Percentiles rank a stretch among this genome's conserved stretches.
These are phyloP conservation scores for Noctuana brunneofusca DNA, from an alignment of 2,888 invertebrate species.

Conservation along the genomic window DNA sequence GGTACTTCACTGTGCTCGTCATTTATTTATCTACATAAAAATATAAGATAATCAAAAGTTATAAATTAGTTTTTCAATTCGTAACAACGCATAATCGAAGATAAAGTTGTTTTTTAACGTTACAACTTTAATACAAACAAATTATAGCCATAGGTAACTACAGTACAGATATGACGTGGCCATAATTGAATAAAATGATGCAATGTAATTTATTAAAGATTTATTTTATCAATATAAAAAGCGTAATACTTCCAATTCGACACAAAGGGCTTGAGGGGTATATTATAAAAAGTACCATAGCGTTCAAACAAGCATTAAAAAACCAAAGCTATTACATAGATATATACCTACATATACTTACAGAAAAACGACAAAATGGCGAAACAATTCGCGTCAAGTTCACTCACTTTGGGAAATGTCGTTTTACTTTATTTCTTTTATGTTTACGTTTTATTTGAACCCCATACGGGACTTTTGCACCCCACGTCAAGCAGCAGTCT, in stretches of 20 bases:
- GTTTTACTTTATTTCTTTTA: constrained; percentile 49
- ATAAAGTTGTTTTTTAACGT: too few species aligned
- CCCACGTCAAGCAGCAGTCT: constrained; percentile 72
- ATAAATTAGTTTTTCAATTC: too few species aligned
- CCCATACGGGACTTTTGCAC: constrained; percentile 61
- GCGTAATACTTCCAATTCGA: neutral
- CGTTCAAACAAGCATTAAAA: constrained; percentile 6
- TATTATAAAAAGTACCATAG: neutral
- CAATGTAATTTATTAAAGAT: too few species aligned
- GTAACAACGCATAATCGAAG: too few species aligned
- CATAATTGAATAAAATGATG: too few species aligned
- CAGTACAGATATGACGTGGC: too few species aligned
- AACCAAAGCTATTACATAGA: constrained; percentile 16
- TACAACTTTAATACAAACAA: too few species aligned
- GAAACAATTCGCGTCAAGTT: constrained; percentile 45
- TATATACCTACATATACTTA: too few species aligned
- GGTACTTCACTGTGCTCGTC: neutral
- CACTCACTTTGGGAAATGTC: constrained; percentile 42
- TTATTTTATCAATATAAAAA: too few species aligned
- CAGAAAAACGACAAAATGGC: constrained; percentile 40
- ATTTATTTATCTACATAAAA: constrained; percentile 13
- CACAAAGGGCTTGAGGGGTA: neutral
- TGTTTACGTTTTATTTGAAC: constrained; percentile 54
- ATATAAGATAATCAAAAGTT: neutral
- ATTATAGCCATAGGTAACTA: too few species aligned